Evolutionary conservation across 2,113 vertebrate genomes (phyloP).

Genomic region (Bos taurus): DNA sequence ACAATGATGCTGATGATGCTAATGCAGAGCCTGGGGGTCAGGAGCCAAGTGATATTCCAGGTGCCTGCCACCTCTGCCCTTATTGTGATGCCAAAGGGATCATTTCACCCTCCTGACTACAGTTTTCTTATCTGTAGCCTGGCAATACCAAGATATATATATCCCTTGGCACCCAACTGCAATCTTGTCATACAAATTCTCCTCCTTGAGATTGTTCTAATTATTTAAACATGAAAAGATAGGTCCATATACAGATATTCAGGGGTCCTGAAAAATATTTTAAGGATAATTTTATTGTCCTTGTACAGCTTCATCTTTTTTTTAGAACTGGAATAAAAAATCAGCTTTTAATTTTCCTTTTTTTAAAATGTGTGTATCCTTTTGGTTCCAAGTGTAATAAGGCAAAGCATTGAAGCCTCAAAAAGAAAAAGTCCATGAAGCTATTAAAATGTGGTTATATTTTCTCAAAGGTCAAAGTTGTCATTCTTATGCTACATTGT

Average conservation of each 20-base stretch:
- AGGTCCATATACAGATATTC: not conserved
- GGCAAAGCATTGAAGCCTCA: not conserved
- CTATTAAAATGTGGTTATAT: not conserved
- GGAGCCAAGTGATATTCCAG: not conserved
- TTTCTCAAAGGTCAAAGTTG: rapidly evolving
- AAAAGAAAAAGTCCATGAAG: not conserved
- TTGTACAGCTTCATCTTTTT: not conserved
- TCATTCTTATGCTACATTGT: not conserved
- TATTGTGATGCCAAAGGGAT: not conserved
- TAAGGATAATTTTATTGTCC: not conserved
- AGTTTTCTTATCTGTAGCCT: not conserved
- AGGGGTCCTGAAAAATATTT: not conserved
- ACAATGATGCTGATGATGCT: too few species aligned
- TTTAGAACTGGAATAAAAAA: not conserved
- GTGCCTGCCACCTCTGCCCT: not conserved
- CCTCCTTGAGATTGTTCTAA: not conserved
- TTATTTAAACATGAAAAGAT: not conserved
- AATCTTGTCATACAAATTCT: not conserved
- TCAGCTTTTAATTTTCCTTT: not conserved
- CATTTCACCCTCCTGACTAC: not conserved
- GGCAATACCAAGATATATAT: not conserved
- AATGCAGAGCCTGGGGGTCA: rapidly evolving
- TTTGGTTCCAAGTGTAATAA: constrained; percentile 8
- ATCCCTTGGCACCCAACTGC: not conserved
- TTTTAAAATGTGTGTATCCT: not conserved